Evolutionary conservation across 2,888 invertebrate genomes (phyloP).

Genomic region (Acrobasis repandana): DNA sequence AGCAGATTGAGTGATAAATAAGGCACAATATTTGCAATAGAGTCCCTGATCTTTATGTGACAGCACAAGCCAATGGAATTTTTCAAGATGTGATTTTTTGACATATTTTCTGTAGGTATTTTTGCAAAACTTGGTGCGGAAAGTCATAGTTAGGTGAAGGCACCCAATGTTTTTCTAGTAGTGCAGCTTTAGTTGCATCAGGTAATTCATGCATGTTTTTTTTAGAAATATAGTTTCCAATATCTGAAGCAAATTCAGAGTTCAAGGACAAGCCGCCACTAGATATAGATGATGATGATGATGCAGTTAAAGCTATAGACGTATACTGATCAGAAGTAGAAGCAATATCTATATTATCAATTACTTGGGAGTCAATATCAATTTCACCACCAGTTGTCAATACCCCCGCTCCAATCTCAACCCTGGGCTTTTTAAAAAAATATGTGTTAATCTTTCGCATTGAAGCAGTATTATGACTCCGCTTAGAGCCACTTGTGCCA

Average conservation of each 20-base stretch:
- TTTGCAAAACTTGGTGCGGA: slow-evolving; percentile 24
- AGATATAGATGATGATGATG: slow-evolving; percentile 20
- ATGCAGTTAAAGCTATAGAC: slow-evolving; percentile 21
- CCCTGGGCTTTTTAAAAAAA: slow-evolving; percentile 17
- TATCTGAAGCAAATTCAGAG: slow-evolving; percentile 23
- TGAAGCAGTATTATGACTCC: slow-evolving; percentile 20
- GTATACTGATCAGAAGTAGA: slow-evolving; percentile 23
- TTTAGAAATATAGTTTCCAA: slow-evolving; percentile 21
- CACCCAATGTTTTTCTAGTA: slow-evolving; percentile 26
- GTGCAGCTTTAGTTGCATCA: slow-evolving; percentile 18
- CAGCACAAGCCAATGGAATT: slow-evolving; percentile 31
- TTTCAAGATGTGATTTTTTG: slow-evolving; percentile 29
- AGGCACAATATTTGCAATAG: slow-evolving; percentile 30
- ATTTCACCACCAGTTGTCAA: slow-evolving; percentile 22
- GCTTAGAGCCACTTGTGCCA: slow-evolving; percentile 23
- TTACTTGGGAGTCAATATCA: slow-evolving; percentile 18
- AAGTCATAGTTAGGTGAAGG: slow-evolving; percentile 20
- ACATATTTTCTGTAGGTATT: slow-evolving; percentile 26
- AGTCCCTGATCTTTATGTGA: slow-evolving; percentile 30
- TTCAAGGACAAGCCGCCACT: slow-evolving; percentile 14
- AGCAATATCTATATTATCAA: slow-evolving; percentile 18
- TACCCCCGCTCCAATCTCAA: slow-evolving; percentile 21
- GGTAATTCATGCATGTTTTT: slow-evolving; percentile 16
- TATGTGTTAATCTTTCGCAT: slow-evolving; percentile 19
- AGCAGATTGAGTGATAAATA: slow-evolving; percentile 15